These are phyloP conservation scores for Lithophane socia DNA, from an alignment of 2,888 invertebrate species.

Conservation along the genomic window DNA sequence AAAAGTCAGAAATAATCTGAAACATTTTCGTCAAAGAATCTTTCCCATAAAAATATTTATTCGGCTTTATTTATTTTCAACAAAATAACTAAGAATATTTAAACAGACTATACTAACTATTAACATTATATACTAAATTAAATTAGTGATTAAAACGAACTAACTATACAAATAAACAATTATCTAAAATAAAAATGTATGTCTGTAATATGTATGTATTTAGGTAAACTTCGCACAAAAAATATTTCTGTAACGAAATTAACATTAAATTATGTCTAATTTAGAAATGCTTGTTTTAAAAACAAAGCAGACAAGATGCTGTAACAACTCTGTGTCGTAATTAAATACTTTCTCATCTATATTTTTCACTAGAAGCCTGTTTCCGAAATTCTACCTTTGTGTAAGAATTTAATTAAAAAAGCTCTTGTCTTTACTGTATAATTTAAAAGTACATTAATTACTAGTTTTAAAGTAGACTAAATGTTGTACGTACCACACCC, in stretches of 20 bases:
- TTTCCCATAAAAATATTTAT: too few relatives aligned
- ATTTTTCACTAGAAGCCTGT: slow-evolving; percentile 34
- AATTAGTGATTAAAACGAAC: too few relatives aligned
- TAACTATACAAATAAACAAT: too few relatives aligned
- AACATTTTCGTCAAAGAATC: slow-evolving; percentile 2
- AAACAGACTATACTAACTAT: too few relatives aligned
- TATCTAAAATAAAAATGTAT: too few relatives aligned
- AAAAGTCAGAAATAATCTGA: neutral
- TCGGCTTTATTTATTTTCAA: too few relatives aligned
- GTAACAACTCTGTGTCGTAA: slow-evolving; percentile 39
- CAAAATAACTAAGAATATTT: too few relatives aligned
- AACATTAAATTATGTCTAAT: slow-evolving; percentile 11
- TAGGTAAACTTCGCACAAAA: neutral
- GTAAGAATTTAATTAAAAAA: slow-evolving; percentile 56
- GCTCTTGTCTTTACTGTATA: slow-evolving; percentile 43
- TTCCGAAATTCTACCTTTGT: slow-evolving; percentile 52
- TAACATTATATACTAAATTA: too few relatives aligned
- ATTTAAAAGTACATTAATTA: slow-evolving; percentile 51
- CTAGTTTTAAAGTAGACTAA: slow-evolving; percentile 43
- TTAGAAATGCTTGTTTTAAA: slow-evolving; percentile 18
- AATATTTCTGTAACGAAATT: slow-evolving; percentile 10
- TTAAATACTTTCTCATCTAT: slow-evolving; percentile 46
- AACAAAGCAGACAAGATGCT: slow-evolving; percentile 25
- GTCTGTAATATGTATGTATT: neutral
- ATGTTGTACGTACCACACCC: neutral